Conservation (phyloP, 2,797 vertebrate species). For the Heteromormyrus szaboi region DNA sequence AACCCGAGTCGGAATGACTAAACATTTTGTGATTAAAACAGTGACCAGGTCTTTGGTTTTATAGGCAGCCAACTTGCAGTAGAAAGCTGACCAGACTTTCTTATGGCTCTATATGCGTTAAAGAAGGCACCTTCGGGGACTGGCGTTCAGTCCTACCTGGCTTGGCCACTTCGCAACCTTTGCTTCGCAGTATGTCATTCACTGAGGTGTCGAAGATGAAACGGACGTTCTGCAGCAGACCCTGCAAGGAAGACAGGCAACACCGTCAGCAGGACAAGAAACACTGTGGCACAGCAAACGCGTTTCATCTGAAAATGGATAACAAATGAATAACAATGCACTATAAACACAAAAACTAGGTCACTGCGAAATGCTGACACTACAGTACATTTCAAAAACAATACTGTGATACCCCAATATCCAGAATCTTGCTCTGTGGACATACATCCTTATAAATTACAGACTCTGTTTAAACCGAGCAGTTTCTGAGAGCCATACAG, state of each 20-base stretch:
- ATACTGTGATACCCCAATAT: neutral
- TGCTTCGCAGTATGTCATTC: slow-evolving; percentile 77
- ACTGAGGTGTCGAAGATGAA: slow-evolving; percentile 80
- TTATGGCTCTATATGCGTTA: neutral
- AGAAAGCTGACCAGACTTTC: neutral
- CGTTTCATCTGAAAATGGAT: neutral
- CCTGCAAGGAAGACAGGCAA: slow-evolving; percentile 56
- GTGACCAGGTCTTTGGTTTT: neutral
- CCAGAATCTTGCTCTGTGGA: neutral
- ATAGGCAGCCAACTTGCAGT: neutral
- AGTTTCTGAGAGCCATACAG: neutral
- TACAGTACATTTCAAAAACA: neutral
- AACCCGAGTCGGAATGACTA: neutral
- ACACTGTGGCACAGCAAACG: neutral
- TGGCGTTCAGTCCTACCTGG: slow-evolving; percentile 62
- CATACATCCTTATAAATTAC: slow-evolving; percentile 29
- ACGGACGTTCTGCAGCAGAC: slow-evolving; percentile 83
- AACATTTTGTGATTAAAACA: neutral
- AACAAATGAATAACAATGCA: neutral
- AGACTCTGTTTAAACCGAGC: slow-evolving; percentile 27
- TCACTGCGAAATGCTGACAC: neutral
- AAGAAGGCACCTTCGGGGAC: neutral
- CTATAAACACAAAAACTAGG: neutral
- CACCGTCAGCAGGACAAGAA: neutral
- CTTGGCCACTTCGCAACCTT: slow-evolving; percentile 77